Base-by-base conservation (phyloP, 2,888 invertebrate species). In the Gasteruption jaculator region DNA sequence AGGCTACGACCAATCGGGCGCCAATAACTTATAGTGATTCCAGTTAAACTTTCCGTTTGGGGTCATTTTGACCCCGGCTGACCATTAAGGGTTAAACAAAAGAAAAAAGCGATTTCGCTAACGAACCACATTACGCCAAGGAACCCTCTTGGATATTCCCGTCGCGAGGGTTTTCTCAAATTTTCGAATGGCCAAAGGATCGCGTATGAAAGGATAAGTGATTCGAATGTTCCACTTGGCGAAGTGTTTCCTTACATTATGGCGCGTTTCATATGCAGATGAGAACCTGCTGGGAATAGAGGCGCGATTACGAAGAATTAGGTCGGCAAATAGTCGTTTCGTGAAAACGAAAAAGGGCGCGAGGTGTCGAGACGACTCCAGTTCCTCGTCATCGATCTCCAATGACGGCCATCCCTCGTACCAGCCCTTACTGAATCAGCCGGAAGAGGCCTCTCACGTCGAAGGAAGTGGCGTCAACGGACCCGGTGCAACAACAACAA, bases 241-340 rank as follows among this genome's bases (percentile, higher is more conserved):
- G n/a, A n/a, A n/a, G n/a, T n/a, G n/a, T n/a, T n/a, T n/a, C n/a
- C n/a, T n/a, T n/a, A n/a, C n/a, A n/a, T n/a, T n/a, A 14, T 34
- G 30, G 31, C 37, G 38, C 41, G 15, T 41, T 45, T 14, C 48
- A n/a, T n/a, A n/a, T n/a, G n/a, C n/a, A 71, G 73, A 68, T 43
- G 67, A 71, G 33, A 63, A 61, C 41, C 55, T 71, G 39, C 59
- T 74, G 43, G 73, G 71, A 10, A 63, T 64, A 12, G 71, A 69
- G 30, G 63, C 69, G 14, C 62, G 71, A 35, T 52, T 68, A 29
- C 65, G 70, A 24, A 65, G 72, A 53, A 71, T 71, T 48, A 67
- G 68, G 46, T 73, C 72, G 20, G 69, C 72, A 16, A 65, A 53
- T 38, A 56, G 24, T 29, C 46, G 33, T 36, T 30, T 41, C 45